Base-by-base conservation (phyloP, 2,797 vertebrate genomes). In the Iguana delicatissima region DNA sequence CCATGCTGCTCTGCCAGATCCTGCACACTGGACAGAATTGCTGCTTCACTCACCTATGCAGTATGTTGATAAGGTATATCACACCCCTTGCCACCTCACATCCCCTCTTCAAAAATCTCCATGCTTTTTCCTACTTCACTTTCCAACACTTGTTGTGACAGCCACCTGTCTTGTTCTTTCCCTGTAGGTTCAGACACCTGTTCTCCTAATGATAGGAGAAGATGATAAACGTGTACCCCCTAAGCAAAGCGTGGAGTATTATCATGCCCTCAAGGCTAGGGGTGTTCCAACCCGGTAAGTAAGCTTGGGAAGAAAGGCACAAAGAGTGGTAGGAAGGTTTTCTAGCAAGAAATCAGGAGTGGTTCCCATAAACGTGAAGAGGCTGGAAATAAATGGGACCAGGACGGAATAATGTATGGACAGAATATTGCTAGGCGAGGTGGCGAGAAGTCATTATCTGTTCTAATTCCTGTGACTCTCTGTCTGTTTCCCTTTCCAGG, bases 171-270 rank as follows among this genome's bases (percentile, higher is more conserved):
- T 72, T 1, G 0, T 42, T 67, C 18, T 89, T 26, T 91, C 57
- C 76, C 29, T 38, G 0, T 93, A 99, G 99, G 98, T 99, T 16
- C 98, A 97, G 89, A 98, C 98, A 0, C 98, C 99, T 0, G 98
- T 99, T 50, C 95, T 99, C 89, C 97, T 99, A 88, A 97, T 98
- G 92, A 92, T 99, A 91, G 99, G 99, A 59, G 98, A 99, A 89
- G 98, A 99, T 0, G 99, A 99, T 96, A 98, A 96, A 87, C 98
- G 99, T 1, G 99, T 99, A 4, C 99, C 98, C 32, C 98, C 96
- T 93, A 98, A 98, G 91, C 99, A 99, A 96, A 98, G 99, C 10
- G 95, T 99, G 20, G 99, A 99, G 94, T 99, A 98, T 94, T 99
- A 99, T 95, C 98, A 93, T 89, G 98, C 98, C 38, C 97, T 99